Evolutionary conservation across 2,888 invertebrate genomes (phyloP).

Genomic region (Thecophora atra): DNA sequence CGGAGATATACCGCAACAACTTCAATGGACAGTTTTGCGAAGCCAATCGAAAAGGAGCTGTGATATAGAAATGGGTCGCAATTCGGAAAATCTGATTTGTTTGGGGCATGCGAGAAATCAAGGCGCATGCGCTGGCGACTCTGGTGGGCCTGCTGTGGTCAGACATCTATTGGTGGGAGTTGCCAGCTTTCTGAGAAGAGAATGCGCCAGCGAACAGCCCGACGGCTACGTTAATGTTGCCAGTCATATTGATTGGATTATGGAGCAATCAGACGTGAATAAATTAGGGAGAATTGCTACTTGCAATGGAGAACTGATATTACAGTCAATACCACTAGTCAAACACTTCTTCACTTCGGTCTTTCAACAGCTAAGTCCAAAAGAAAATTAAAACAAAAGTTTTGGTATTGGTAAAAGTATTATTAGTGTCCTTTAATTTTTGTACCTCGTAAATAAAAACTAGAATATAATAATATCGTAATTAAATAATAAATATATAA

Average conservation of each 20-base stretch:
- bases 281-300: too few species aligned
- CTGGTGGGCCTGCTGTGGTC: not conserved
- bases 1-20: slow-evolving; percentile 3
- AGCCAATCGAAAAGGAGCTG: not conserved
- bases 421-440: too few species aligned
- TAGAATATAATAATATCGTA: too few species aligned
- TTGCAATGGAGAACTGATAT: too few species aligned
- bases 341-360: too few species aligned
- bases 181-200: not conserved
- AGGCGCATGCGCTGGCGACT: not conserved
- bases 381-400: too few species aligned
- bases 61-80: not conserved
- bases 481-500: too few species aligned
- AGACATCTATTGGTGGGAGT: not conserved
- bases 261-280: not conserved
- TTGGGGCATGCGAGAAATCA: not conserved
- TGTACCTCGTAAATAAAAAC: too few species aligned
- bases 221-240: not conserved
- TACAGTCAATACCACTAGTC: too few species aligned
- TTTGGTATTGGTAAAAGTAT: too few species aligned
- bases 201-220: not conserved
- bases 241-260: not conserved
- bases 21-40: not conserved
- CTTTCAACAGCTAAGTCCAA: too few species aligned
- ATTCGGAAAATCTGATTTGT: not conserved